Evolutionary conservation across 2,888 invertebrate species (phyloP).

Genomic region (Drosophila sordidula): DNA sequence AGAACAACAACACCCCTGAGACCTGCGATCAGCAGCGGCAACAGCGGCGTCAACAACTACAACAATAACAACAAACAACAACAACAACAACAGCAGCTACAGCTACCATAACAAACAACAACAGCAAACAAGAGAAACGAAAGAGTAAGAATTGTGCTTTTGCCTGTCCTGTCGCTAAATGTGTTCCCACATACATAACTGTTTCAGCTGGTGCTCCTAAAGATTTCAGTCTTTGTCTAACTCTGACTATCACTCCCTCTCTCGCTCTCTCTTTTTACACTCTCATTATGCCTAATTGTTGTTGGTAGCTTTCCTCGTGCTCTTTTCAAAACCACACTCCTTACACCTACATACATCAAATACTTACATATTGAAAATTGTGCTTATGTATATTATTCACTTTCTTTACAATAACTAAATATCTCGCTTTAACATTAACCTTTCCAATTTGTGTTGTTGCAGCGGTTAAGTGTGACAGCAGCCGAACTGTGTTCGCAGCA

Average conservation of each 20-base stretch:
- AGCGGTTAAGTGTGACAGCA: conserved; percentile 52
- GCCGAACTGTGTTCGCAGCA: conserved; percentile 11
- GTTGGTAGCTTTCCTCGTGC: conserved; percentile 18
- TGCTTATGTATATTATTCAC: conserved; percentile 2
- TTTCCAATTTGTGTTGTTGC: conserved; percentile 25
- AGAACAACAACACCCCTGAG: conserved; percentile 33
- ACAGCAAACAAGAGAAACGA: conserved; percentile 12
- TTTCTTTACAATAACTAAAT: background rate
- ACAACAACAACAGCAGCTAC: conserved; percentile 8
- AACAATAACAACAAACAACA: conserved; percentile 14
- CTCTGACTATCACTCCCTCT: conserved; percentile 22
- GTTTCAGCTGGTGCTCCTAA: conserved; percentile 26
- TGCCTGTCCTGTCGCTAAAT: conserved; percentile 24
- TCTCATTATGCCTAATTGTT: conserved; percentile 14
- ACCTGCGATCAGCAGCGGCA: conserved; percentile 22
- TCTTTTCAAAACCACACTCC: conserved; percentile 1
- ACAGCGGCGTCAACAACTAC: conserved; percentile 15
- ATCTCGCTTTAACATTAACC: background rate
- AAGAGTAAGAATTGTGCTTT: conserved; percentile 39
- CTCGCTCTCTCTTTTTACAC: background rate
- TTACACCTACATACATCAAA: background rate
- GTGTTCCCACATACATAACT: conserved; percentile 13
- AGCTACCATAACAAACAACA: conserved; percentile 14
- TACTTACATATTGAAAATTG: background rate
- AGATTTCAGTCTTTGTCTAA: conserved; percentile 12